Conservation (phyloP, 37 sponge, comb jelly and placozoan species). For the Cliona cf. orientalis region DNA sequence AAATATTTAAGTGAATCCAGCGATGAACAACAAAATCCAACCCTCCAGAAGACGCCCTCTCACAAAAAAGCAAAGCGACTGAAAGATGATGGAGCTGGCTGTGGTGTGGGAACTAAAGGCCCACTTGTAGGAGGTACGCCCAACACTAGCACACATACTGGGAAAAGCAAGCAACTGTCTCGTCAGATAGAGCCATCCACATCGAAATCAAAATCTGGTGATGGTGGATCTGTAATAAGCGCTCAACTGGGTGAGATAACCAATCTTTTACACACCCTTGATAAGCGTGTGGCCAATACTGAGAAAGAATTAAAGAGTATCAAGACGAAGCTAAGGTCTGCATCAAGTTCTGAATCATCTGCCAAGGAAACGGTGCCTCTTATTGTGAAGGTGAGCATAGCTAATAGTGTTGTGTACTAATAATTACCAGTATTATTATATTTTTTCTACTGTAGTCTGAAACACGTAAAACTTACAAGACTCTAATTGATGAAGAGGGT, state of each 20-base stretch:
- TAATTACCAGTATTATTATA: neutral
- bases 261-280: neutral
- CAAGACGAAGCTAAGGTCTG: neutral
- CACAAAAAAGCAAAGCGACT: neutral
- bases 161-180: too few species aligned
- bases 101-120: too few species aligned
- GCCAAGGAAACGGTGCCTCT: constrained; percentile 12
- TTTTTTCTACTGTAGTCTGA: constrained; percentile 18
- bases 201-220: too few species aligned
- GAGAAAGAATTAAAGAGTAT: neutral
- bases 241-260: constrained; percentile 5
- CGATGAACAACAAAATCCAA: neutral
- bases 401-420: neutral
- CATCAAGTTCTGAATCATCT: neutral
- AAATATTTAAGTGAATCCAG: neutral
- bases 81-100: neutral
- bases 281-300: neutral
- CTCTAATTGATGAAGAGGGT: constrained; percentile 36
- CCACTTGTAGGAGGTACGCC: too few species aligned
- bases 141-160: too few species aligned
- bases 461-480: constrained; percentile 27
- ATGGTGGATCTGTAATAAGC: neutral
- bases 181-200: too few species aligned
- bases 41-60: neutral
- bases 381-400: constrained; percentile 1